Conservation (phyloP, 2,113 vertebrate species). For the Xenopus borealis region DNA sequence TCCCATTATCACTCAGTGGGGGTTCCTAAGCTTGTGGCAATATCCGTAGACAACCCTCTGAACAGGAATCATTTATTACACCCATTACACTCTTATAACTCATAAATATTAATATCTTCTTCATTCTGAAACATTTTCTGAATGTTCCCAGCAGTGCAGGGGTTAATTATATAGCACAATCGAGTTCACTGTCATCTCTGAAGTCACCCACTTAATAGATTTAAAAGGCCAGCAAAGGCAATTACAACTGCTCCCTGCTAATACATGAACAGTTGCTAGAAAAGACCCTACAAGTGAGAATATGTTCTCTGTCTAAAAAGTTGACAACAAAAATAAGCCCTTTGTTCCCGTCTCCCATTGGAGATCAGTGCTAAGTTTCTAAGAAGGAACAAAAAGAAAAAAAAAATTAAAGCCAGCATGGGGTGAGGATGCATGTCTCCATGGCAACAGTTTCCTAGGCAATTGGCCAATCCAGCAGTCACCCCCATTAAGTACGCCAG, state of each 20-base stretch:
- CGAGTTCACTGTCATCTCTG: not conserved
- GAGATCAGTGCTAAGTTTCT: slow-evolving; percentile 8
- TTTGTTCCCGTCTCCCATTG: not conserved
- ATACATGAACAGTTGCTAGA: not conserved
- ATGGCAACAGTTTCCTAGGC: slow-evolving; percentile 41
- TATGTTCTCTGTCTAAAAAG: not conserved
- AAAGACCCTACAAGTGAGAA: not conserved
- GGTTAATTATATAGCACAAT: not conserved
- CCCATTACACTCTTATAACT: no score
- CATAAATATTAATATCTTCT: no score
- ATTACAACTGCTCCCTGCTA: no score
- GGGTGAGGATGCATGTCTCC: slow-evolving; percentile 29
- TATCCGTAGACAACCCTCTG: no score
- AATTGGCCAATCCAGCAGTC: slow-evolving; percentile 36
- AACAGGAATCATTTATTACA: no score
- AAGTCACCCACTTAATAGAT: no score
- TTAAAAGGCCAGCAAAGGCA: no score
- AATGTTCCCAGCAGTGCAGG: not conserved
- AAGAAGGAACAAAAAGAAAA: slow-evolving; percentile 13
- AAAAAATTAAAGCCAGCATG: not conserved
- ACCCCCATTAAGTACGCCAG: slow-evolving; percentile 39
- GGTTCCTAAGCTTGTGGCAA: no score
- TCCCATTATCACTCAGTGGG: no score
- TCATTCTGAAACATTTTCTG: no score
- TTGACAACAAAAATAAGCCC: not conserved